Evolutionary conservation across 2,888 invertebrate genomes (phyloP), one percentile per base, ranked within the genome.

Genomic region (Ditula angustiorana): DNA sequence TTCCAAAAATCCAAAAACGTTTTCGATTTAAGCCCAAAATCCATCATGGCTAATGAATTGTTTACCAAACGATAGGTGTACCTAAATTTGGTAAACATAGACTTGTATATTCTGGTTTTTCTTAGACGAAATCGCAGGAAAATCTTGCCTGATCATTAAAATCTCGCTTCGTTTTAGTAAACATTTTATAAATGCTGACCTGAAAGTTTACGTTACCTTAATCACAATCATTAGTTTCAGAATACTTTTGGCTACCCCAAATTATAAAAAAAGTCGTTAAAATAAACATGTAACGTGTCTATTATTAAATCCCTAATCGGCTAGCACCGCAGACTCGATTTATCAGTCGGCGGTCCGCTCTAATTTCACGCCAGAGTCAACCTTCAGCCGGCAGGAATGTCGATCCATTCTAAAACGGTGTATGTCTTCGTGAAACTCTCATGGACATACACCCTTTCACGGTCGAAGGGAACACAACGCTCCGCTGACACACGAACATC

Each of bases 341-440:
- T 53, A 61, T 53, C 44, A 61, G 53, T 23, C 46, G 16, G 23
- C 53, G 46, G 53, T 35, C 44, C 24, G 53, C 33, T 61, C 16
- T 46, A 19, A 61, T 61, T 53, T 61, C 46, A 61, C 46, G 46
- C 61, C 33, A 46, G 52, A 53, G 30, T 44, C 61, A 30, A 52
- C 60, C 19, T 57, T 28, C 44, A 46, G 21, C 21, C 56, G 24
- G 2, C 35, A 19, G 49, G 19, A 55, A 47, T 3, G n/a, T 23
- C 3, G 5, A 5, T 5, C 28, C 3, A 11, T 26, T 10, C 13
- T 8, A 13, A 21, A 55, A 46, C 24, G 46, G 24, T 41, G 13
- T 46, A 46, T 35, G 26, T 46, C 5, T n/a, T 24, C 33, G 19
- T 33, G 3, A 24, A 47, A 4, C n/a, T 55, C 33, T 33, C 33